Conservation (phyloP, 1,140 invertebrate species). For the Drosophila sucinea region DNA sequence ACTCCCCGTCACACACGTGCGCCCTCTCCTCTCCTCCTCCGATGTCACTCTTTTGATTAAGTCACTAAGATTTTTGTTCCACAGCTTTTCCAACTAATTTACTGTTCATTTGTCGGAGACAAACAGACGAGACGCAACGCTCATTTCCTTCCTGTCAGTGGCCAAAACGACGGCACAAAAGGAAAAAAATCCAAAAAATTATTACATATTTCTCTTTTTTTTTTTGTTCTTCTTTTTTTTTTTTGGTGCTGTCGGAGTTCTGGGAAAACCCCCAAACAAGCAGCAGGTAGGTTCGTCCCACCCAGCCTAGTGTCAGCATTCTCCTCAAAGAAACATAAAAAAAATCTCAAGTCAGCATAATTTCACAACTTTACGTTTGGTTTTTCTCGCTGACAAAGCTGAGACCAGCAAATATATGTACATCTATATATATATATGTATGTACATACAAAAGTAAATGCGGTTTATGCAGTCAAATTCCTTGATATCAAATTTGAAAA, state of each 20-base stretch:
- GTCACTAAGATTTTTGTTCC: conserved; percentile 58
- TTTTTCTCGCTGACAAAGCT: conserved; percentile 24
- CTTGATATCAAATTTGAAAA: neutral
- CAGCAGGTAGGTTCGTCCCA: conserved; percentile 12
- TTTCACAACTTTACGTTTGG: conserved; percentile 39
- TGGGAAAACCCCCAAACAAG: conserved; percentile 55
- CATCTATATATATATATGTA: neutral
- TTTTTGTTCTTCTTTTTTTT: conserved; percentile 23
- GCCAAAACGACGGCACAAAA: conserved; percentile 23
- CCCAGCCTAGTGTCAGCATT: conserved; percentile 19
- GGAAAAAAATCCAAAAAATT: conserved; percentile 10
- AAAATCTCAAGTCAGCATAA: conserved; percentile 59
- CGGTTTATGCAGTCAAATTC: neutral
- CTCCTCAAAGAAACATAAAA: conserved; percentile 12
- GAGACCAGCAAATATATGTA: neutral
- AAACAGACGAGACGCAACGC: conserved; percentile 37
- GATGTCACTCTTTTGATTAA: conserved; percentile 48
- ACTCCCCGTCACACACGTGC: neutral
- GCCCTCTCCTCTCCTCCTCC: conserved; percentile 16
- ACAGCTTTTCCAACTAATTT: conserved; percentile 73
- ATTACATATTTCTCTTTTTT: conserved; percentile 14
- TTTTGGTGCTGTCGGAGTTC: conserved; percentile 57
- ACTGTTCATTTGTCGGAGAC: conserved; percentile 67
- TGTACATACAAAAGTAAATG: neutral
- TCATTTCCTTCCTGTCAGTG: conserved; percentile 63